Conservation (phyloP, 2,888 invertebrate species). For the Drosophila nr. perissopoda region DNA sequence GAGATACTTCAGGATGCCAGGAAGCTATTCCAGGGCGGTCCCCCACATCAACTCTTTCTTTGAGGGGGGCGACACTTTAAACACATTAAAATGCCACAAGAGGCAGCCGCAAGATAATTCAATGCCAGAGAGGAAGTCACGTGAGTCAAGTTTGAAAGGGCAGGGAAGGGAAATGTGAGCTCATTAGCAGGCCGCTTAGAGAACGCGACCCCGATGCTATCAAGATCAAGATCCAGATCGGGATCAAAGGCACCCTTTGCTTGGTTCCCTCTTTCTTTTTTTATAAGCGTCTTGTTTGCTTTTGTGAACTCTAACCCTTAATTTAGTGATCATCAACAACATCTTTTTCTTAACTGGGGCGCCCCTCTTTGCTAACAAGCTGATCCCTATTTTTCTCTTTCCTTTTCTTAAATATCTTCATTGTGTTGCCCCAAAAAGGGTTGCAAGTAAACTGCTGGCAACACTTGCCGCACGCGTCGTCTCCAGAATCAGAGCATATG, state of each 20-base stretch:
- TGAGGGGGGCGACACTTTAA: conserved; percentile 67
- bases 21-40: conserved; percentile 62
- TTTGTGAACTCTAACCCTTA: conserved; percentile 63
- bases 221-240: conserved; percentile 43
- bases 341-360: conserved; percentile 28
- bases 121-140: conserved; percentile 61
- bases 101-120: conserved; percentile 63
- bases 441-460: conserved; percentile 24
- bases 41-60: conserved; percentile 66
- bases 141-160: conserved; percentile 18
- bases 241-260: conserved; percentile 67
- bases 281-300: conserved; percentile 58
- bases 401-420: conserved; percentile 36
- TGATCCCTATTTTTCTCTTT: conserved; percentile 21
- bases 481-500: conserved; percentile 68
- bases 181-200: conserved; percentile 72
- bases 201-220: conserved; percentile 66
- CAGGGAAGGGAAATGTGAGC: conserved; percentile 54
- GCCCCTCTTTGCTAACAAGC: conserved; percentile 39
- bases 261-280: conserved; percentile 28
- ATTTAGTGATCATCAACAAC: conserved; percentile 65
- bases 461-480: conserved; percentile 50
- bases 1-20: conserved; percentile 13
- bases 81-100: conserved; percentile 78
- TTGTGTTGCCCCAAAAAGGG: conserved; percentile 45